phyloP scores from a whole-genome alignment of 1,140 invertebrate species.

The Linepithema humile region DNA sequence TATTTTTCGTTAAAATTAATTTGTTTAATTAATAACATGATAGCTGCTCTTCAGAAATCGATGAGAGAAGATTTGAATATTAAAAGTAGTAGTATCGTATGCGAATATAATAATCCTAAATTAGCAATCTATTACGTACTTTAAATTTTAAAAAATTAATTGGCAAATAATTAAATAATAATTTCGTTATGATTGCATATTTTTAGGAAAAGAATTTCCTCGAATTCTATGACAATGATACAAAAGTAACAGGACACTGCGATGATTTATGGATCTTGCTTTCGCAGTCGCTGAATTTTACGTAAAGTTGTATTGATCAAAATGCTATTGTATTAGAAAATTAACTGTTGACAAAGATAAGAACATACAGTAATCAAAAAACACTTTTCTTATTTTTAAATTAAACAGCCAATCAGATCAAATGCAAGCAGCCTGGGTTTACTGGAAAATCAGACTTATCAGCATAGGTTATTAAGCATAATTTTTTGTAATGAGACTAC shows the following conservation, averaged over 20 bases:
- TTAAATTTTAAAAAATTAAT: neutral
- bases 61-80: too few relatives aligned
- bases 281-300: slow-evolving; percentile 62
- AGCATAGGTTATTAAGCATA: slow-evolving; percentile 57
- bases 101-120: too few relatives aligned
- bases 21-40: too few relatives aligned
- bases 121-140: too few relatives aligned
- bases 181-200: slow-evolving; percentile 10
- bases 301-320: slow-evolving; percentile 49
- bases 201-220: slow-evolving; percentile 21
- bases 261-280: slow-evolving; percentile 62
- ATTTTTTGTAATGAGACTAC: slow-evolving; percentile 65
- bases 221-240: slow-evolving; percentile 35
- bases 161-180: neutral
- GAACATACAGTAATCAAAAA: neutral
- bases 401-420: slow-evolving; percentile 51
- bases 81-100: too few relatives aligned
- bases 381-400: slow-evolving; percentile 53
- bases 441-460: slow-evolving; percentile 29
- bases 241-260: slow-evolving; percentile 17
- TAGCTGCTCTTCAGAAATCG: too few relatives aligned
- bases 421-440: slow-evolving; percentile 22
- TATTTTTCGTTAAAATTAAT: too few relatives aligned
- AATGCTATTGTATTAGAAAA: neutral
- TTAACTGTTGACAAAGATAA: slow-evolving; percentile 14